phyloP scores from a whole-genome alignment of 2,113 vertebrate species.

The Carlito syrichta region DNA sequence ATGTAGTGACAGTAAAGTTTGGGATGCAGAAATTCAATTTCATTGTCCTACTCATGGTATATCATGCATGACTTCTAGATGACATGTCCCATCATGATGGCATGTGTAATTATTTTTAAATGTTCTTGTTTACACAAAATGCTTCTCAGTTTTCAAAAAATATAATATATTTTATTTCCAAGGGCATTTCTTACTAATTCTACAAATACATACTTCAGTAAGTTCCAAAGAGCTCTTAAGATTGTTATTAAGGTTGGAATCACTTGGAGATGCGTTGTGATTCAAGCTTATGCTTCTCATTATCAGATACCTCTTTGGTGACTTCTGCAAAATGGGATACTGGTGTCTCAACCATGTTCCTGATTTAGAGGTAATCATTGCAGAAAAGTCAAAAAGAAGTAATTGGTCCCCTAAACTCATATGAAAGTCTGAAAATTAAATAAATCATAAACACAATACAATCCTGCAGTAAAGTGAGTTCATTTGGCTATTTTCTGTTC shows the following conservation, averaged over 20 bases:
- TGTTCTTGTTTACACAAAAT: conserved; percentile 42
- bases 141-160: background rate
- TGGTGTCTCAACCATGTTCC: background rate
- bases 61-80: conserved; percentile 26
- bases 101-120: conserved; percentile 60
- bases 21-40: conserved; percentile 71
- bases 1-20: conserved; percentile 69
- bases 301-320: background rate
- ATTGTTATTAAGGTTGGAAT: conserved; percentile 22
- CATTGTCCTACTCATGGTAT: conserved; percentile 51
- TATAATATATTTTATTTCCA: conserved; percentile 40
- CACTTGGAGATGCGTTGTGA: background rate
- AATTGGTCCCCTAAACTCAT: background rate
- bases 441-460: background rate
- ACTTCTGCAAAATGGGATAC: conserved; percentile 15
- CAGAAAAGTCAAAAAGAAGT: background rate
- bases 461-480: background rate
- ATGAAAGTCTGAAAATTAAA: background rate
- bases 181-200: conserved; percentile 25
- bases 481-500: background rate
- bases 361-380: background rate
- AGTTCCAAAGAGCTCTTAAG: background rate
- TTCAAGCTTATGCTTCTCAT: background rate
- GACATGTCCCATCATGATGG: conserved; percentile 18
- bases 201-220: background rate